Base-by-base conservation (phyloP, 2,113 vertebrate genomes). In the Pelusios castaneus region DNA sequence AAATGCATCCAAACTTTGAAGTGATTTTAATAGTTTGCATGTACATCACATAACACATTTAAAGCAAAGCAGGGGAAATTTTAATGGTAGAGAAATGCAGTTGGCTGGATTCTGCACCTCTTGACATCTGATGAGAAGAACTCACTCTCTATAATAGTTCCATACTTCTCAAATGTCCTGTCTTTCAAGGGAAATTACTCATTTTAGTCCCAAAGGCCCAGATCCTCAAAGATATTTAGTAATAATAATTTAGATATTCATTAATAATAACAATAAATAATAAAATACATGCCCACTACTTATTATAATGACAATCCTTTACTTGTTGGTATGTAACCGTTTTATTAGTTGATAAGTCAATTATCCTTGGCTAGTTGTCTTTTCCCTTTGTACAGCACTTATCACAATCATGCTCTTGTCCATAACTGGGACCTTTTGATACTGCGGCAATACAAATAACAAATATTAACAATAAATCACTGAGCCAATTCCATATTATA, bases 1-100 rank as follows among this genome's bases (percentile, higher is more conserved):
- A 94, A 90, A 85, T 34, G 49, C 25, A 52, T 80, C 47, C 58
- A 67, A 82, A 90, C 82, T 89, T 82, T 10, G 41, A 14, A 14
- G 80, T 70, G 63, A 84, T 77, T 83, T 51, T 34, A 27, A 31
- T n/a, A 27, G 21, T 76, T 43, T 76, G 73, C 25, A 45, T 29
- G 73, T 45, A 45, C 4, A 3, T 45, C 24, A 45, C 41, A 76
- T 29, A 76, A 6, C 41, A 76, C 73, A 76, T 76, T 76, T 76
- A 27, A 27, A 76, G 19, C 63, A 76, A 45, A 43, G 12, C 5
- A 27, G 41, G 70, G 25, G 73, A 45, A 13, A 12, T 43, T 22
- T 76, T 76, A 45, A 11, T 43, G 41, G 41, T 10, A 76, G 73
- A 49, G 25, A 70, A 84, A 29, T n/a, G 5, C 56, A 70, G 38